Conservation (phyloP, 2,113 vertebrate species). For the Taxidea taxus region DNA sequence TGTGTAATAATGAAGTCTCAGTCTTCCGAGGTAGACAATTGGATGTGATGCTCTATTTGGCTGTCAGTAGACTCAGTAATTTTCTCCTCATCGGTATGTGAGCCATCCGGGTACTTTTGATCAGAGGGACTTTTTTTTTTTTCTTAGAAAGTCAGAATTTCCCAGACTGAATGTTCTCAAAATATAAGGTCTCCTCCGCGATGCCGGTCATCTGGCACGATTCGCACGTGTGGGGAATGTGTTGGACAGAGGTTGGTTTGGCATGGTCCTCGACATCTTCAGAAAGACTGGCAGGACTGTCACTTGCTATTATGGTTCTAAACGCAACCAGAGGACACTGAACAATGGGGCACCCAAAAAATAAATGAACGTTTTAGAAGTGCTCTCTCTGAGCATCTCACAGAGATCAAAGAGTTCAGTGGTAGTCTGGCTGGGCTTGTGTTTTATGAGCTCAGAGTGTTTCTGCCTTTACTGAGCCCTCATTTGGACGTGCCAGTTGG, state of each 20-base stretch:
- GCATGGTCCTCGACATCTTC: not conserved
- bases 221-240: not conserved
- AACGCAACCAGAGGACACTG: conserved; percentile 26
- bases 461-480: not conserved
- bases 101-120: not conserved
- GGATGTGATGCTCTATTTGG: not conserved
- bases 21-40: not conserved
- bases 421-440: not conserved
- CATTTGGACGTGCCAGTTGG: not conserved
- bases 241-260: not conserved
- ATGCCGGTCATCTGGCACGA: not conserved
- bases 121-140: not conserved
- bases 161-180: not conserved
- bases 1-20: not conserved
- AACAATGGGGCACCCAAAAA: conserved; percentile 29
- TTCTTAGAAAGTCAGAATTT: conserved; percentile 26
- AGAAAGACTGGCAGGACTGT: conserved; percentile 28
- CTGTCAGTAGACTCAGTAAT: not conserved
- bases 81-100: not conserved
- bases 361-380: conserved; percentile 50
- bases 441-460: conserved; percentile 30
- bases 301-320: conserved; percentile 58
- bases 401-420: conserved; percentile 17
- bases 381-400: conserved; percentile 32
- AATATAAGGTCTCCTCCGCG: not conserved